Percentiles rank a stretch among this genome's conserved stretches.
Evolutionary conservation across 2,888 invertebrate species (phyloP).

Genomic region (Ophonus ardosiacus): DNA sequence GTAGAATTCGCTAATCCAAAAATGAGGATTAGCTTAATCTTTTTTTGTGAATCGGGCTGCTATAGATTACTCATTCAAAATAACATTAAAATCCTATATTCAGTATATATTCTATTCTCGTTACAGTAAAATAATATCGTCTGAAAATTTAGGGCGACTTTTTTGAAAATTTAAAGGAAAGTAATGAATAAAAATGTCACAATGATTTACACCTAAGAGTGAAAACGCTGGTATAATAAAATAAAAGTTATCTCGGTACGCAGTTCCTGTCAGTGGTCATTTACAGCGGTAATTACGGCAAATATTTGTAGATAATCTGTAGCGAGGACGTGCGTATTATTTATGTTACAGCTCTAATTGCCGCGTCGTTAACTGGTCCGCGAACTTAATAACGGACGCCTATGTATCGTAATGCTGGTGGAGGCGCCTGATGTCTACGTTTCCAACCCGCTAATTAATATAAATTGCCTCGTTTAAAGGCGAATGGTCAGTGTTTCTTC

Average conservation of each 20-base stretch:
- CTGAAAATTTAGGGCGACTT: too few relatives aligned
- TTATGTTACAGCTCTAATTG: constrained; percentile 62
- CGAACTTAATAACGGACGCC: constrained; percentile 58
- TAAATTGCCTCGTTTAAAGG: constrained; percentile 33
- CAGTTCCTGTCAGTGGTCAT: constrained; percentile 42
- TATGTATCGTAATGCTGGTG: constrained; percentile 33
- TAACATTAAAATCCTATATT: too few relatives aligned
- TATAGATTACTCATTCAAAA: too few relatives aligned
- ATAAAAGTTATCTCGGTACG: constrained; percentile 23
- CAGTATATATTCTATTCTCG: too few relatives aligned
- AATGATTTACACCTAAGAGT: neutral
- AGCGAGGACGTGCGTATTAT: constrained; percentile 61
- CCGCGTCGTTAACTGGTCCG: constrained; percentile 58
- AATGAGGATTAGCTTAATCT: too few relatives aligned
- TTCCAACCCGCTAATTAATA: constrained; percentile 51
- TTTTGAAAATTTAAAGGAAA: too few relatives aligned
- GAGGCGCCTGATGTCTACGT: constrained; percentile 32
- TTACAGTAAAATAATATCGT: too few relatives aligned
- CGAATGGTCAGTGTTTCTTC: neutral
- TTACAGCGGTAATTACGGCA: constrained; percentile 59
- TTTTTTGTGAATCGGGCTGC: too few relatives aligned
- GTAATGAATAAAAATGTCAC: neutral
- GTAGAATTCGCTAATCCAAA: too few relatives aligned
- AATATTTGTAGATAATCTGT: constrained; percentile 61
- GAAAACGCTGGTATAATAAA: neutral